A percentile compares a stretch with the other conserved stretches of the same genome.
Conservation (phyloP, 2,888 invertebrate species). For the Lysandra coridon region DNA sequence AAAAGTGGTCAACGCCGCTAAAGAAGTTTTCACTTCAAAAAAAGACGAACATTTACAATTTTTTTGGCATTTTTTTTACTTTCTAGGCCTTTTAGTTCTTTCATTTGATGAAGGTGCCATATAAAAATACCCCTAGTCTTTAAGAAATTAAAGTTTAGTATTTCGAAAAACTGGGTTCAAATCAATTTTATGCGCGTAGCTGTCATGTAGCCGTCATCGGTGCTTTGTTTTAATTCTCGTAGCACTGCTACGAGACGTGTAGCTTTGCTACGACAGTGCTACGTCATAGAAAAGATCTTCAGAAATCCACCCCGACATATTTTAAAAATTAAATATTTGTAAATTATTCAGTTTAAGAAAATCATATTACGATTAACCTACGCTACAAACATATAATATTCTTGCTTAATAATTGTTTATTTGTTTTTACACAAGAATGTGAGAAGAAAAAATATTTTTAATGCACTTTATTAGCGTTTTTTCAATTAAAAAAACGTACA, state of each 20-base stretch:
- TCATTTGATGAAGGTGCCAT: background rate
- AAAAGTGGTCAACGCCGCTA: too few relatives aligned
- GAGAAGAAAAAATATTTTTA: background rate
- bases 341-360: background rate
- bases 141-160: too few relatives aligned
- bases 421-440: background rate
- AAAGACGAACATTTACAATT: too few relatives aligned
- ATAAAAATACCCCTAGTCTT: too few relatives aligned
- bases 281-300: background rate
- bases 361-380: background rate
- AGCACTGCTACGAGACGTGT: conserved; percentile 2
- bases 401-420: too few relatives aligned
- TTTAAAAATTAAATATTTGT: background rate
- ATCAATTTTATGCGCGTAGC: background rate
- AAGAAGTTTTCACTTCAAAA: too few relatives aligned
- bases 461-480: background rate
- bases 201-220: background rate
- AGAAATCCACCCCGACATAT: background rate
- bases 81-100: background rate
- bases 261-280: background rate
- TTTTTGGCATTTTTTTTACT: too few relatives aligned
- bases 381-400: too few relatives aligned
- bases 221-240: background rate
- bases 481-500: background rate
- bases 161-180: too few relatives aligned